These are phyloP conservation scores for Trichechus manatus DNA, from an alignment of 2,113 vertebrate species.

Conservation along the genomic window DNA sequence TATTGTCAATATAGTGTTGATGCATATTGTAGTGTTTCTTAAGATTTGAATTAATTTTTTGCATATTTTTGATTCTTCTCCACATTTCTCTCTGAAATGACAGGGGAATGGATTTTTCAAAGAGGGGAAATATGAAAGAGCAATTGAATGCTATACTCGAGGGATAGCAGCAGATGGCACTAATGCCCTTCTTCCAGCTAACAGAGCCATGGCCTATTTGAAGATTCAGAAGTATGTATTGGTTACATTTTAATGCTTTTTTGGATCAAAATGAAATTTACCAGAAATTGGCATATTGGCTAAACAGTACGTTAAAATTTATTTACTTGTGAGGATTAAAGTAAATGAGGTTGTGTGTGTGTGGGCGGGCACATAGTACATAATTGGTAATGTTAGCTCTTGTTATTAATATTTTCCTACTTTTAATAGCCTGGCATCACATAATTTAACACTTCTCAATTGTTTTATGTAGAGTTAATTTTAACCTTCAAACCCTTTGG, in stretches of 20 bases:
- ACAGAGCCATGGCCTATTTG: conserved; percentile 97
- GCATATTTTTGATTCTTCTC: conserved; percentile 1
- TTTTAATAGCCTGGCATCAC: not conserved
- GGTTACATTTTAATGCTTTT: not conserved
- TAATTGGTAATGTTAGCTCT: not conserved
- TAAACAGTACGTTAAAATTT: not conserved
- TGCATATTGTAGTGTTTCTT: not conserved
- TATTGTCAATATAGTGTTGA: not conserved
- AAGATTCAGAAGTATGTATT: conserved; percentile 93
- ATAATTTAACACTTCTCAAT: not conserved
- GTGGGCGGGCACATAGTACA: not conserved
- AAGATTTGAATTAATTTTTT: conserved; percentile 43
- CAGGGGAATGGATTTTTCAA: conserved; percentile 99
- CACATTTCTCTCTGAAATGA: conserved; percentile 48
- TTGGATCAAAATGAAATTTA: conserved; percentile 45
- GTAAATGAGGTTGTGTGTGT: not conserved
- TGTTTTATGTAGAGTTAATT: not conserved
- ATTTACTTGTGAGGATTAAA: conserved; percentile 38
- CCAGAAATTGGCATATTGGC: not conserved
- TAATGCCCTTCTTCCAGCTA: conserved; percentile 96
- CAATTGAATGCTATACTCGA: conserved; percentile 94
- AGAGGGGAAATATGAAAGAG: conserved; percentile 95
- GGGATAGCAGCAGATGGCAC: conserved; percentile 94
- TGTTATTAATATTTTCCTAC: not conserved
- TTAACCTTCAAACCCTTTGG: conserved; percentile 32